Base-by-base conservation (phyloP, 2,888 invertebrate genomes). In the Cryptocheilus praepositus region DNA sequence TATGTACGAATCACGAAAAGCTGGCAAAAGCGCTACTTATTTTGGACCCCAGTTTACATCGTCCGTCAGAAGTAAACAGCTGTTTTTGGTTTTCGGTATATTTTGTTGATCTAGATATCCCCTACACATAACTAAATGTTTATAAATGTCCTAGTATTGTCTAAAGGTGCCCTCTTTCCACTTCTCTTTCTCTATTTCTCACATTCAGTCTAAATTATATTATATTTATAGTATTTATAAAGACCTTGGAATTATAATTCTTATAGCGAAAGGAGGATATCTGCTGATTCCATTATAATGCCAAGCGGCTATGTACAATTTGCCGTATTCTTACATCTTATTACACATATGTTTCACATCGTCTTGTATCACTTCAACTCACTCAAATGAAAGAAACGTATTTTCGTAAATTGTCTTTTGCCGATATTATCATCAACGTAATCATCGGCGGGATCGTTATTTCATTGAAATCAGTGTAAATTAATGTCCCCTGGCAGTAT, bases 1-100 rank as follows among this genome's bases (percentile, higher is more conserved):
- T 86, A 86, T 86, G 85, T 85, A 76, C 80, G 72, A 85, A 82
- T 84, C 73, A 81, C 77, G 74, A 84, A 75, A 85, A 86, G 79
- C 81, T 74, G 81, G 64, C 73, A 61, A 72, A 18, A 83, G 80
- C 81, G 77, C 74, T 70, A 70, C 64, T 57, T 84, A 72, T 78
- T 83, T 85, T 85, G 83, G 81, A 85, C 83, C 86, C 81, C 73
- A 71, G 68, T 80, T 80, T 75, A 77, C 77, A 79, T 77, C 65
- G 82, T 82, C 79, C 81, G 70, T 77, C 44, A 67, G 52, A 71
- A 72, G 54, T 64, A 71, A 72, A 70, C 64, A 67, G 59, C 54
- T 62, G 56, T 61, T 45, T 62, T 60, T 70, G 51, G 53, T 72
- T 61, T 44, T 53, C 22, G 55, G 28, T 53, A 13, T 64, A 63